Conservation (phyloP, 2,113 vertebrate species). For the Copsychus sechellarum region DNA sequence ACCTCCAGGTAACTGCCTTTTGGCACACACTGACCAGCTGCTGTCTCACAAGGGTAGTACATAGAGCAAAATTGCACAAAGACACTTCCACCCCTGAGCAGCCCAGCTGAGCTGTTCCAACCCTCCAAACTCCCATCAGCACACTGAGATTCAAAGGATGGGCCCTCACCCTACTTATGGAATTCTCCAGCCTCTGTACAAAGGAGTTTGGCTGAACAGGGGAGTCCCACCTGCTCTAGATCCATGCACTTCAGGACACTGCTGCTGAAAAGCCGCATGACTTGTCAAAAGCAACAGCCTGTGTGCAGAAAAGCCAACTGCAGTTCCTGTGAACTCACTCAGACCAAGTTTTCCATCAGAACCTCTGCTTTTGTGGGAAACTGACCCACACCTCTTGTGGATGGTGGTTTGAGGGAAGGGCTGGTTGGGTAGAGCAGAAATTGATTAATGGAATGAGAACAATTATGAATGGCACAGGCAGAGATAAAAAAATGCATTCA, state of each 20-base stretch:
- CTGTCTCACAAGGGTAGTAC: background rate
- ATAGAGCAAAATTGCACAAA: background rate
- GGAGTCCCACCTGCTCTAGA: background rate
- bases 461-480: constrained; percentile 42
- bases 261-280: background rate
- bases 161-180: background rate
- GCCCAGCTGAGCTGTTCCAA: background rate
- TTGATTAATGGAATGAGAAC: background rate
- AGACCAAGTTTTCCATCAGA: background rate
- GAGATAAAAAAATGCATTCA: constrained; percentile 33
- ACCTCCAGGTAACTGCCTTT: background rate
- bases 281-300: background rate
- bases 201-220: background rate
- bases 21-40: fast-evolving
- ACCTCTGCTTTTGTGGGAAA: background rate
- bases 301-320: background rate
- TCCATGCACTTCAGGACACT: background rate
- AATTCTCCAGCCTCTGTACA: background rate
- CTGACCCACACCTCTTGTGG: background rate
- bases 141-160: background rate
- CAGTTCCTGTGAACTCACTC: background rate
- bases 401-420: background rate
- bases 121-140: fast-evolving
- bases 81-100: background rate
- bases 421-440: background rate